Evolutionary conservation across 2,113 vertebrate species (phyloP).

Genomic region (Pedetes capensis): DNA sequence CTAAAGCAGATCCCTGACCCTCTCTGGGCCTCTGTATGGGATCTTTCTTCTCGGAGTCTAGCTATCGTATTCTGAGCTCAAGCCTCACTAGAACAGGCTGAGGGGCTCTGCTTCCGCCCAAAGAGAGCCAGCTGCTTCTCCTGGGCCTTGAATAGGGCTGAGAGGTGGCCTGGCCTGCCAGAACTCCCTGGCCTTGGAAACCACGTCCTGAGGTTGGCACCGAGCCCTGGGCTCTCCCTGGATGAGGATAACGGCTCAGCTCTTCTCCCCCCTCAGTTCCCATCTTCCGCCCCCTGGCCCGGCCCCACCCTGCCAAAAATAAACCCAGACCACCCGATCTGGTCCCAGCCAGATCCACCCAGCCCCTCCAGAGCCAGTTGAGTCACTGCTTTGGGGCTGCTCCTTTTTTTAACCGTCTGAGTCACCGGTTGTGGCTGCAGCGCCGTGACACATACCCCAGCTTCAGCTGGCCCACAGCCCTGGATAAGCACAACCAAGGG

Average conservation of each 20-base stretch:
- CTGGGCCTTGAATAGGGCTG: neutral
- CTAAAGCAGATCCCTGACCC: neutral
- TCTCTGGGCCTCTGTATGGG: neutral
- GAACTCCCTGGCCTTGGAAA: neutral
- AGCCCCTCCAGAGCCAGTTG: constrained; percentile 59
- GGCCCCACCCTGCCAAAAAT: constrained; percentile 70
- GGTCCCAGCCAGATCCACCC: constrained; percentile 66
- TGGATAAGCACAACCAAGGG: neutral
- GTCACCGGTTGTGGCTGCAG: constrained; percentile 62
- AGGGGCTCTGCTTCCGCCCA: neutral
- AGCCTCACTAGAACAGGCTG: neutral
- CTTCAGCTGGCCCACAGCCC: neutral
- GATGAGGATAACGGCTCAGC: neutral
- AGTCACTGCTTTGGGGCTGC: constrained; percentile 53
- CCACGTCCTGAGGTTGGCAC: neutral
- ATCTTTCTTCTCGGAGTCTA: neutral
- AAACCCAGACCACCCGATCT: constrained; percentile 70
- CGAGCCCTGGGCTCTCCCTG: neutral
- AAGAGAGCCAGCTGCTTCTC: neutral
- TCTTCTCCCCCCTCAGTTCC: neutral
- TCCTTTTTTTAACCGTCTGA: constrained; percentile 74
- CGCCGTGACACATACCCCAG: constrained; percentile 44
- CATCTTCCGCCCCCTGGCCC: neutral
- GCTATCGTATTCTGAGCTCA: neutral
- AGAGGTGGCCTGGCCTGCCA: neutral